These are phyloP conservation scores for Ceratothoa steindachneri DNA, from an alignment of 2,888 invertebrate species.

Conservation along the genomic window DNA sequence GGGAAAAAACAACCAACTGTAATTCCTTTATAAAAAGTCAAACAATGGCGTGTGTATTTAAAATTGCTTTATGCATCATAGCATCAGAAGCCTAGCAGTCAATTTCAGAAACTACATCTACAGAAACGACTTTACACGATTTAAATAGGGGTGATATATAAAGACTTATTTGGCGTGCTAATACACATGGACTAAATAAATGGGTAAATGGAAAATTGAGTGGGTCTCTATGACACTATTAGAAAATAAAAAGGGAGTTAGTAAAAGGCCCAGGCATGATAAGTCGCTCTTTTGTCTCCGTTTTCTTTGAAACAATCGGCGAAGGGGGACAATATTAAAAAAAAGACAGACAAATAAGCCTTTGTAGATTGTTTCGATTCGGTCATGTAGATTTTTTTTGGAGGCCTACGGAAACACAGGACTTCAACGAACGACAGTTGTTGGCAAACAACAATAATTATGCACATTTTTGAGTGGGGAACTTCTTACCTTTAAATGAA, in stretches of 20 bases:
- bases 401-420: background rate
- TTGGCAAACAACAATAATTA: background rate
- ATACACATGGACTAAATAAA: no score
- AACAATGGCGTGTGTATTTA: background rate
- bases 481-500: constrained; percentile 30
- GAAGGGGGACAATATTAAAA: background rate
- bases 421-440: background rate
- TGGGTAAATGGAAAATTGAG: no score
- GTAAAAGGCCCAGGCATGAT: no score
- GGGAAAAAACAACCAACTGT: background rate
- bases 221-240: no score
- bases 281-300: no score
- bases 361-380: background rate
- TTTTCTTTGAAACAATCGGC: no score
- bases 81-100: background rate
- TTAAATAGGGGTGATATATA: background rate
- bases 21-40: no score
- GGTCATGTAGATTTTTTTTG: background rate
- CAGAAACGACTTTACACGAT: background rate
- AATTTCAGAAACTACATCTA: background rate
- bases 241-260: no score
- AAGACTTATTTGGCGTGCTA: background rate
- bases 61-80: background rate
- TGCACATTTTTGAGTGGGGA: background rate
- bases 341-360: background rate